Base-by-base conservation (phyloP, 1,140 invertebrate species). In the Ooceraea biroi region DNA sequence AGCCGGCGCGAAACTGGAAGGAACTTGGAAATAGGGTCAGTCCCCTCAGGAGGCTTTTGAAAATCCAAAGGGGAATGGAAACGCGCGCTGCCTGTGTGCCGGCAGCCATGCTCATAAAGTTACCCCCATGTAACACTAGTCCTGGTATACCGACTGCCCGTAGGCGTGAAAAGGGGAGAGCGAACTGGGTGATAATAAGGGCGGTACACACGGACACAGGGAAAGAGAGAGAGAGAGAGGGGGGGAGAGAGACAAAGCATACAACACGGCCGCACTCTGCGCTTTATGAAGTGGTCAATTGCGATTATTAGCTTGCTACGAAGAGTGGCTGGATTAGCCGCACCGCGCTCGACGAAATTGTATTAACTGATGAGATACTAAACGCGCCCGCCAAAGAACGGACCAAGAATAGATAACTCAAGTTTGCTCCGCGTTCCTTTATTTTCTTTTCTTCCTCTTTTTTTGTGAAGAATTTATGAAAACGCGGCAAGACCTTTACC, bases 1-100 rank as follows among this genome's bases (percentile, higher is more conserved):
- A 80, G 76, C 36, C 22, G 48, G 19, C 48, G 17, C 41, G 50
- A 55, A 44, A 14, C 50, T 22, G 76, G 48, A 17, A 58, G 76
- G 27, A 80, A 69, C 50, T 80, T 78, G 65, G 36, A 71, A 80
- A 80, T 71, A 80, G 76, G 76, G 76, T 80, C 76, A 80, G 76
- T 80, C 76, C 76, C 76, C 76, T 80, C 65, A 46, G 76, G 76
- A 80, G 65, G 65, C 52, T 80, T 69, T 80, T 80, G 76, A 80
- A 80, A 80, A 69, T 80, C 76, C 76, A 46, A 69, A 58, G 25
- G 74, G 76, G 65, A 19, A 57, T 58, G 19, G 65, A 71, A 46
- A 17, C 60, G 30, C 76, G 19, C 52, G 22, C 46, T 60, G 74
- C 63, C 25, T 19, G 52, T 10, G 3, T 46, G 50, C 36, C 65